Percentiles rank a stretch among this genome's conserved stretches.
phyloP scores from a whole-genome alignment of 2,797 vertebrate species.

The Cynopterus sphinx region DNA sequence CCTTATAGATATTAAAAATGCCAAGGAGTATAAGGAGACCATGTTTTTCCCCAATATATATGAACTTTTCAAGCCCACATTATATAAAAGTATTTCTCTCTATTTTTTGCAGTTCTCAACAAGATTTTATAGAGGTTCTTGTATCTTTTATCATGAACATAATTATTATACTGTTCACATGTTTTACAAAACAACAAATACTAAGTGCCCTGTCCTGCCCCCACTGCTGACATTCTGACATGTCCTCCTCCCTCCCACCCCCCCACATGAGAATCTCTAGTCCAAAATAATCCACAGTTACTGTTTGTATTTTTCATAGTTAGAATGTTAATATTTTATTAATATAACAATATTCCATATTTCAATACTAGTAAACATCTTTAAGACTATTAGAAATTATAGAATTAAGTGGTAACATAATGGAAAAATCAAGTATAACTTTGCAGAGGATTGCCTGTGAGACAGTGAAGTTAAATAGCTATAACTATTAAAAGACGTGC shows the following conservation, averaged over 20 bases:
- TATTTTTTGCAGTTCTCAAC: background rate
- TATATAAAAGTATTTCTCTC: background rate
- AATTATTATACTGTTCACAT: background rate
- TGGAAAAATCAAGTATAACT: background rate
- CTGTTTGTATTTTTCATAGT: background rate
- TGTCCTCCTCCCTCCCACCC: accelerated
- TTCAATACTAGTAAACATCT: background rate
- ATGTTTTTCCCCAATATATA: background rate
- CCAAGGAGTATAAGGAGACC: background rate
- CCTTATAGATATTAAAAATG: background rate
- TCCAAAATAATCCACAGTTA: background rate
- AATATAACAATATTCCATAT: background rate
- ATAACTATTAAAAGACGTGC: background rate
- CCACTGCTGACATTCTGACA: background rate
- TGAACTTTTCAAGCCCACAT: background rate
- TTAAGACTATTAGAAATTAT: background rate
- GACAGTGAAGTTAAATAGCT: background rate
- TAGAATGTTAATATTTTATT: background rate
- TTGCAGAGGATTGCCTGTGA: background rate
- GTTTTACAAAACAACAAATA: background rate
- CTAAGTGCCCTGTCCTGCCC: background rate
- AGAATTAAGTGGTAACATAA: background rate
- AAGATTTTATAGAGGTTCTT: background rate
- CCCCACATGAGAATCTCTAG: background rate
- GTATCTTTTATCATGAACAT: background rate